Evolutionary conservation across 2,888 invertebrate genomes (phyloP).

Genomic region (Clunio marinus): DNA sequence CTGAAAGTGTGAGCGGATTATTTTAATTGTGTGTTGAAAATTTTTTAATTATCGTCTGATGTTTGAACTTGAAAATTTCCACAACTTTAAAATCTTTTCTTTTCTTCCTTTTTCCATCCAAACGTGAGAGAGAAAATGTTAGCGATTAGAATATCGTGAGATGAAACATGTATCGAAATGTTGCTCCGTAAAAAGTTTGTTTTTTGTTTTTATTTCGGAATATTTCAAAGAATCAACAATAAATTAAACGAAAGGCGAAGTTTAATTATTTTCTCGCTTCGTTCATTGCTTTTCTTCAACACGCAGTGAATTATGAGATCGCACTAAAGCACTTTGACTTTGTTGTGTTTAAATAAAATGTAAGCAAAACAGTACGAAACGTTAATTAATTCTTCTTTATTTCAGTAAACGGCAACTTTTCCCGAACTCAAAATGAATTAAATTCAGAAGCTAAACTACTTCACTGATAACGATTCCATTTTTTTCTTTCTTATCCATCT

Average conservation of each 20-base stretch:
- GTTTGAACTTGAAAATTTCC: constrained; percentile 33
- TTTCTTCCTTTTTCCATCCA: no score
- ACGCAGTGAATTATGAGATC: no score
- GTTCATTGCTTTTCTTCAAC: no score
- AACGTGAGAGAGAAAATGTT: background rate
- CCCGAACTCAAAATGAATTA: background rate
- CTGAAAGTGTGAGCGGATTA: constrained; percentile 18
- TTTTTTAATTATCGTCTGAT: constrained; percentile 26
- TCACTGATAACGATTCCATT: background rate
- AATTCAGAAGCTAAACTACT: constrained; percentile 1
- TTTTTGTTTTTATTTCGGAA: no score
- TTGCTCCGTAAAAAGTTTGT: no score
- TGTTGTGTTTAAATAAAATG: no score
- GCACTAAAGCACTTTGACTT: no score
- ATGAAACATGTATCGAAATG: no score
- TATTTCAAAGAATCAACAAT: no score
- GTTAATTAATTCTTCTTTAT: background rate
- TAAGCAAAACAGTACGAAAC: no score
- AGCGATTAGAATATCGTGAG: background rate
- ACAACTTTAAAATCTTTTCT: background rate
- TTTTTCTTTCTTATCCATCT: background rate
- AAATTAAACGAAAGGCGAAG: no score
- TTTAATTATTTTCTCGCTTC: no score
- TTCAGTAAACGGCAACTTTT: background rate
- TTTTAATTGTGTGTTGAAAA: constrained; percentile 35